Base-by-base conservation (phyloP, 2,113 vertebrate genomes). In the Carassius auratus region DNA sequence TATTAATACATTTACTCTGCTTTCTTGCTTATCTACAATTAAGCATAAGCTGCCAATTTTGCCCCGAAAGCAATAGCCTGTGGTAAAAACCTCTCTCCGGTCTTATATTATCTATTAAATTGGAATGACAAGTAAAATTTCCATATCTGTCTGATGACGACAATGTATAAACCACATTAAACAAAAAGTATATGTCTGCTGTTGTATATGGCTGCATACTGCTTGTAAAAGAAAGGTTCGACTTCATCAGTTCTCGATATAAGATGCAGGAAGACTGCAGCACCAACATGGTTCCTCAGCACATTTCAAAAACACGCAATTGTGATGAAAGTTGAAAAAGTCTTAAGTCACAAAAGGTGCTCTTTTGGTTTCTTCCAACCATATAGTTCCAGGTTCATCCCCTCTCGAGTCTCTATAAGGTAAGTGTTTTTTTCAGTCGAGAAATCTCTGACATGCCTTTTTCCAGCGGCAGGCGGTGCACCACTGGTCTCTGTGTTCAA, bases 381-480 rank as follows among this genome's bases (percentile, higher is more conserved):
- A 21, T 26, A n/a, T 26, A n/a, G 86, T 30, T 87, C 84, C 84
- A 79, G 68, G 42, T 17, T 36, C 64, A 57, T 82, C 36, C 10
- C 17, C 8, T 84, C 14, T 13, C 13, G 76, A 30, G 30, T 36
- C 50, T 59, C 17, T 59, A 8, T 26, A 38, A 21, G 42, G 81
- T n/a, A 64, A 12, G 50, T 83, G 50, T 21, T 73, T 52, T 62
- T 61, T 42, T 10, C 92, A 97, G 95, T 96, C 96, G 21, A 95
- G 92, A 91, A 97, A 97, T 30, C 96, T 93, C 77, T 97, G 96
- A 87, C 96, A 97, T 85, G 96, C 96, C 61, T 97, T 97, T 92
- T 97, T 97, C 96, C 96, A 97, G 89, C 96, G 95, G 87, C 96
- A 97, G 12, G 96, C 95, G 0, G 96, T 97, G 91, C 96, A 97